Base-by-base conservation (phyloP, 2,797 vertebrate species). In the Fistularia tabacaria region DNA sequence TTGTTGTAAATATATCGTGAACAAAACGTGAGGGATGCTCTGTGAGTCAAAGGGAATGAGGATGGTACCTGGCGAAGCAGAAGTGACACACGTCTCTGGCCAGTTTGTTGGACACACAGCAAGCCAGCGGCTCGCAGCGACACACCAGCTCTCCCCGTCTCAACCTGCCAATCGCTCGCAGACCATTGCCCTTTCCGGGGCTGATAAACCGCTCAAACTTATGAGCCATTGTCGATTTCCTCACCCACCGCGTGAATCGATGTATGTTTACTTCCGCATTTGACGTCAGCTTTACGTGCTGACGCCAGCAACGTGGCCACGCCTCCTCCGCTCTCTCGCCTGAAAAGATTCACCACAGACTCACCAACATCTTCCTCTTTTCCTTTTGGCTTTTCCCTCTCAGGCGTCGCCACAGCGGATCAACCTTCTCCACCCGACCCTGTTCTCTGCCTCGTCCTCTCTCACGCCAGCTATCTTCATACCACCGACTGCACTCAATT, bases 11-110 rank as follows among this genome's bases (percentile, higher is more conserved):
- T 5, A 45, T 11, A 45, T 11, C 1, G 9, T 12, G 5, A 11
- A 6, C 43, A 12, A 11, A n/a, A 36, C 46, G 43, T 10, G 25
- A 8, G 13, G 38, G 14, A 12, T 41, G 8, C 14, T 9, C 14
- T 14, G 6, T 9, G 36, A 38, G 5, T 10, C 7, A 40, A n/a
- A 10, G 9, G 7, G 25, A 42, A 9, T 7, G 8, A 10, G 7
- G 36, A 13, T 50, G 84, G 84, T 87, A 98, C 95, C 95, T 91
- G 55, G 82, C 85, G 9, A 97, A 84, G 86, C 96, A 97, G 71
- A 62, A 66, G 39, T 96, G 92, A 43, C 96, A 98, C 2, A 91
- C 81, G 0, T 79, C 56, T 57, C 84, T 88, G 4, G 87, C 56
- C 38, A 79, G 78, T 54, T 83, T 81, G 50, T 77, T 88, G 69